Evolutionary conservation across 2,113 vertebrate genomes (phyloP).

Genomic region (Onychostoma macrolepis): DNA sequence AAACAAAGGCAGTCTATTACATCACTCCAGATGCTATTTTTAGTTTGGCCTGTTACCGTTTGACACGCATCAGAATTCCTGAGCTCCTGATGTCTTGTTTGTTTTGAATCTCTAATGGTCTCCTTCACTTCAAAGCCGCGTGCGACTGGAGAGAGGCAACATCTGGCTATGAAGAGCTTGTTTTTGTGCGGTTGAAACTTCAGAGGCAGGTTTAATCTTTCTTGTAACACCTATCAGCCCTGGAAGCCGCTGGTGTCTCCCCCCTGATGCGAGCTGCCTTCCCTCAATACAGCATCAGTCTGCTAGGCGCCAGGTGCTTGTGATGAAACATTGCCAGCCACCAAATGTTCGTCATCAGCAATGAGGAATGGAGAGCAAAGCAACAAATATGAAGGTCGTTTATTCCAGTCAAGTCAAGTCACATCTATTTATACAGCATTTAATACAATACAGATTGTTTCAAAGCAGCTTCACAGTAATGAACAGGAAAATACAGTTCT

Average conservation of each 20-base stretch:
- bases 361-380: conserved; percentile 19
- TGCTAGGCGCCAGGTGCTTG: conserved; percentile 9
- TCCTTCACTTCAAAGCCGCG: conserved; percentile 55
- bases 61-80: not conserved
- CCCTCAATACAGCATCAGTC: conserved; percentile 7
- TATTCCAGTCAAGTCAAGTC: not conserved
- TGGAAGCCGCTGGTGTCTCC: conserved; percentile 31
- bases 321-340: not conserved
- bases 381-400: not conserved
- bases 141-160: conserved; percentile 60
- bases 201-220: conserved; percentile 68
- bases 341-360: conserved; percentile 28
- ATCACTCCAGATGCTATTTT: conserved; percentile 29
- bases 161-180: conserved; percentile 63
- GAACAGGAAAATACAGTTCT: not conserved
- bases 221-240: conserved; percentile 50
- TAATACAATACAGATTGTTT: conserved; percentile 6
- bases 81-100: conserved; percentile 57
- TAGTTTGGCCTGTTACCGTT: not conserved
- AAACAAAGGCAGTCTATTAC: not conserved
- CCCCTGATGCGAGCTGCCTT: not conserved
- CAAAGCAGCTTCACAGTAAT: not conserved
- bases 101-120: conserved; percentile 52
- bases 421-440: not conserved
- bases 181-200: conserved; percentile 65